phyloP scores from a whole-genome alignment of 1,140 invertebrate genomes.

The Drosophila bipectinata region DNA sequence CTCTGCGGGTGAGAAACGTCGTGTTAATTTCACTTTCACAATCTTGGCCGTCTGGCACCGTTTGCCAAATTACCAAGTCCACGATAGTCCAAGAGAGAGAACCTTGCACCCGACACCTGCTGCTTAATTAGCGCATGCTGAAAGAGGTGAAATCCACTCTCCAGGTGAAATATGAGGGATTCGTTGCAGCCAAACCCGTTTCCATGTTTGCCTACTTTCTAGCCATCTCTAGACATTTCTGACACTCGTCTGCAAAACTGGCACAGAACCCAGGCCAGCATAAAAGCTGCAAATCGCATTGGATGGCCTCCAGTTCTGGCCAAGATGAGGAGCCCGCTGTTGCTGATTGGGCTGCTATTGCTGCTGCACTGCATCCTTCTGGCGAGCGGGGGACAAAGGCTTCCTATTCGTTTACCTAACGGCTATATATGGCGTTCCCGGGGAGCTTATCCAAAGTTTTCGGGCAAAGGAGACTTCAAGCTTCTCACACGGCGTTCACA shows the following conservation, averaged over 20 bases:
- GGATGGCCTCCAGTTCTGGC: conserved; percentile 47
- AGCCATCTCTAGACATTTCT: conserved; percentile 40
- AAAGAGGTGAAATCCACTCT: conserved; percentile 27
- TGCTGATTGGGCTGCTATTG: conserved; percentile 1
- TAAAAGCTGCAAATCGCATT: conserved; percentile 47
- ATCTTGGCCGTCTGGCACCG: conserved; percentile 22
- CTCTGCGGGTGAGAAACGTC: conserved; percentile 22
- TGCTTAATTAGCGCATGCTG: conserved; percentile 29
- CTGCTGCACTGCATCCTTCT: conserved; percentile 9
- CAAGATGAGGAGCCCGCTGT: conserved; percentile 49
- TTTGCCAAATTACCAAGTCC: conserved; percentile 11
- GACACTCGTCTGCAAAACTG: conserved; percentile 45
- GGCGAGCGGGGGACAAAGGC: conserved; percentile 1
- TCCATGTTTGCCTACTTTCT: conserved; percentile 51
- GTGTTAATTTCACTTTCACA: conserved; percentile 39
- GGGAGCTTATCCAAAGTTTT: conserved; percentile 11
- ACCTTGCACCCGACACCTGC: conserved; percentile 49
- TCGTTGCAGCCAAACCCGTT: conserved; percentile 20
- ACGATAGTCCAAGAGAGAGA: not conserved
- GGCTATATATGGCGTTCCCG: conserved; percentile 37
- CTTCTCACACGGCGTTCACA: conserved; percentile 30
- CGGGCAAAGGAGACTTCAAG: conserved; percentile 55
- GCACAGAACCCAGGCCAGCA: conserved; percentile 25
- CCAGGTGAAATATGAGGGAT: conserved; percentile 9
- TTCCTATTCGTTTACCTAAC: conserved; percentile 28